Percentiles rank a stretch among this genome's conserved stretches.
Conservation (phyloP, 1,140 invertebrate genomes). For the Lepeophtheirus salmonis region DNA sequence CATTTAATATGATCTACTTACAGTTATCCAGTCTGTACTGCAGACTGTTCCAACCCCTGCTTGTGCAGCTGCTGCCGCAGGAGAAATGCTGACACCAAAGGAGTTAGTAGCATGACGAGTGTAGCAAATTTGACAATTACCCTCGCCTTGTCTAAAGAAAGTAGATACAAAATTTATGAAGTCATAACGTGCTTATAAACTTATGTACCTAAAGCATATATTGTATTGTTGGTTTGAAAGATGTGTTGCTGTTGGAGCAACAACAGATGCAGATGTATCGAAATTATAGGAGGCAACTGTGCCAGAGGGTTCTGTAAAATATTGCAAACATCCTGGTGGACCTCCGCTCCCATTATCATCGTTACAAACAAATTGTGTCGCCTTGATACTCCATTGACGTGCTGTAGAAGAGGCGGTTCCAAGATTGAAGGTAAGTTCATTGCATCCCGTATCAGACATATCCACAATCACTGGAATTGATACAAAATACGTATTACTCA, state of each 20-base stretch:
- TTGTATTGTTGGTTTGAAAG: neutral
- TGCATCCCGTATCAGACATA: neutral
- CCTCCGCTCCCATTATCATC: neutral
- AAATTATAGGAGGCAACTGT: conserved; percentile 18
- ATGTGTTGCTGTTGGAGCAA: neutral
- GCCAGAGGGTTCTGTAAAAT: conserved; percentile 1
- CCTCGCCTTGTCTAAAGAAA: neutral
- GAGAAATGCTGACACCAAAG: neutral
- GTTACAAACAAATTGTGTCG: conserved; percentile 4
- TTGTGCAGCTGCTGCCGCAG: neutral
- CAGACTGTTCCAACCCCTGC: too few relatives aligned
- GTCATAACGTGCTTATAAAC: neutral
- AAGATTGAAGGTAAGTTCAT: neutral
- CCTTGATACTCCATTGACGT: conserved; percentile 1
- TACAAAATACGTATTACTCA: neutral
- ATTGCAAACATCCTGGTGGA: neutral
- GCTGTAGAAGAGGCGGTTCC: neutral
- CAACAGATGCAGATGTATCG: neutral
- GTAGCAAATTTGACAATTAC: neutral
- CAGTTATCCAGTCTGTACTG: neutral
- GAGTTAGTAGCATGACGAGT: neutral
- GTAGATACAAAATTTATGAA: neutral
- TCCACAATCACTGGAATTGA: conserved; percentile 6
- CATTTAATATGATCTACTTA: neutral
- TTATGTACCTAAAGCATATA: neutral